These are phyloP conservation scores for Limnephilus lunatus DNA, from an alignment of 2,888 invertebrate genomes.

Conservation along the genomic window DNA sequence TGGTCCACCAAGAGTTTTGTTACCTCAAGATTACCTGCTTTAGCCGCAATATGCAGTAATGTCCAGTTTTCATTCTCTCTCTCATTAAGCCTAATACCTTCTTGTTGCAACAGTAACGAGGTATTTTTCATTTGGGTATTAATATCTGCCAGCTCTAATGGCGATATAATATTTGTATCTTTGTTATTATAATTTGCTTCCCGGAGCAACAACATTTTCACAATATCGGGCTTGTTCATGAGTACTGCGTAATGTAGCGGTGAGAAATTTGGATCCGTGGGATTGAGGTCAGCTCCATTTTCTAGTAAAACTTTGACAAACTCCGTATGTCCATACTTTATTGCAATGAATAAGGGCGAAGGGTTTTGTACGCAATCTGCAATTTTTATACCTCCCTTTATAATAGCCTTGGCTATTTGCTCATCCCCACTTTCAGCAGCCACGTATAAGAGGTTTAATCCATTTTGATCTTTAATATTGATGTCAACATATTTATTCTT, in stretches of 20 bases:
- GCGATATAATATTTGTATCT: background rate
- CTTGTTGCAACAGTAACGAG: too few species aligned
- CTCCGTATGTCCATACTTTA: background rate
- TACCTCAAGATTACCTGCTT: background rate
- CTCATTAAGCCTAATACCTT: background rate
- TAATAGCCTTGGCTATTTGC: background rate
- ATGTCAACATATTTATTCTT: background rate
- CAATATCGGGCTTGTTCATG: background rate
- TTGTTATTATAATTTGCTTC: background rate
- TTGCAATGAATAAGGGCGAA: constrained; percentile 15
- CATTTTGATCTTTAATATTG: background rate
- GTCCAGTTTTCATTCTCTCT: background rate
- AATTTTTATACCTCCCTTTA: background rate
- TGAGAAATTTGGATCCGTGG: background rate
- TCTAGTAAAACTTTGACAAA: background rate
- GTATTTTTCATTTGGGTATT: too few species aligned
- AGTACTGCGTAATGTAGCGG: background rate
- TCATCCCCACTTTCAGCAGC: background rate
- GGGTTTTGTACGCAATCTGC: background rate
- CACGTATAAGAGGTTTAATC: background rate
- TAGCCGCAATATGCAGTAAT: background rate
- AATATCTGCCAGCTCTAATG: background rate
- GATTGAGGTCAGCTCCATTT: background rate
- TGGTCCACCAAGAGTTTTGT: background rate
- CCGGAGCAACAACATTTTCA: background rate